These are phyloP conservation scores for Scolopax rusticola DNA, from an alignment of 2,797 vertebrate species.

Conservation along the genomic window DNA sequence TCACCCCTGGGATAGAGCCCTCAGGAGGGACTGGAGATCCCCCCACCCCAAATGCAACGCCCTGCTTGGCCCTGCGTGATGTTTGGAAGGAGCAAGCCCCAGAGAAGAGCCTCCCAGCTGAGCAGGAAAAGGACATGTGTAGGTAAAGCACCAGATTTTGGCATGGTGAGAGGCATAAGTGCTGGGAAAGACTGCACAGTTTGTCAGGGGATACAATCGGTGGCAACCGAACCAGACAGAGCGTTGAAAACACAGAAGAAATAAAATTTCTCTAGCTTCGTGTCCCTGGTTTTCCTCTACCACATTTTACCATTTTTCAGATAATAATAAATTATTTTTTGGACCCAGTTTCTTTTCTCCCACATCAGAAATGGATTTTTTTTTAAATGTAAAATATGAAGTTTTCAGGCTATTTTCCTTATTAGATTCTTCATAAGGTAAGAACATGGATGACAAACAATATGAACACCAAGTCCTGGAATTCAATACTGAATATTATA, in stretches of 20 bases:
- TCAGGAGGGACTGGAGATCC: neutral
- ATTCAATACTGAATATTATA: neutral
- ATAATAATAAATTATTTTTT: neutral
- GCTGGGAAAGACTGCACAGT: neutral
- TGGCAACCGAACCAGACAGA: neutral
- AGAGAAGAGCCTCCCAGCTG: neutral
- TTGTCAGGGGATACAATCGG: neutral
- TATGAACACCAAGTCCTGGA: neutral
- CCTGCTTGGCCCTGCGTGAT: neutral
- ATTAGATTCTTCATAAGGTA: neutral
- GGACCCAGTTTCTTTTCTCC: neutral
- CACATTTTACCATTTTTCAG: neutral
- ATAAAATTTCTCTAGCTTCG: neutral
- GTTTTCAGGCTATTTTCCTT: neutral
- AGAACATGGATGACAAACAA: neutral
- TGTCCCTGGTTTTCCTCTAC: neutral
- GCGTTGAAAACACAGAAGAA: neutral
- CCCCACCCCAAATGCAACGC: accelerated
- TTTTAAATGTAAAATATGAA: neutral
- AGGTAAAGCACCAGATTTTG: neutral
- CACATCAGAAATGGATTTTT: neutral
- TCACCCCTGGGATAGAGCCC: neutral
- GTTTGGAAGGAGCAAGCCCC: neutral
- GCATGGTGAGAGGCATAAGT: neutral
- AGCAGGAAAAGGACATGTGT: neutral